Percentiles rank a stretch among this genome's conserved stretches.
phyloP scores from a whole-genome alignment of 2,888 invertebrate species.

The Lasius platythorax region DNA sequence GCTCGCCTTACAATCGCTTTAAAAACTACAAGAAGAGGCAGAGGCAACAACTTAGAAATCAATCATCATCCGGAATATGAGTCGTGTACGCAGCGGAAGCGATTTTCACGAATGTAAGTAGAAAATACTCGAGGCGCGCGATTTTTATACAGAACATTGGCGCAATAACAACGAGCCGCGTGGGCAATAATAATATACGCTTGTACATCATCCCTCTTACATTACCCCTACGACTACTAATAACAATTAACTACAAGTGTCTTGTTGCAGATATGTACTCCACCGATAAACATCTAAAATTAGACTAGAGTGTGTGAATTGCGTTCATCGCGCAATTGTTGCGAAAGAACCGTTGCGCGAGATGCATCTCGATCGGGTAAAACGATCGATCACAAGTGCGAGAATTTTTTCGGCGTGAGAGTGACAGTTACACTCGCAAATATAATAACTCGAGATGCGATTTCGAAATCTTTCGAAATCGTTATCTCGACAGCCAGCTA shows the following conservation, averaged over 20 bases:
- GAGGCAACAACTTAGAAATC: constrained; percentile 13
- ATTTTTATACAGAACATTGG: constrained; percentile 52
- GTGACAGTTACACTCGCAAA: background rate
- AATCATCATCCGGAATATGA: constrained; percentile 43
- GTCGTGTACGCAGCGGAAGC: constrained; percentile 41
- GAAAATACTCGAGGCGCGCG: constrained; percentile 64
- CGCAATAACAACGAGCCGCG: constrained; percentile 62
- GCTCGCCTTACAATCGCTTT: background rate
- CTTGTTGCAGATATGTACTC: constrained; percentile 71
- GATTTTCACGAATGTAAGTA: constrained; percentile 52
- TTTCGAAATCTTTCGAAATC: background rate
- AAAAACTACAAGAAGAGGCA: constrained; percentile 5
- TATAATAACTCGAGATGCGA: background rate
- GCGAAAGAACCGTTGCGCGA: background rate
- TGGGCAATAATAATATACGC: background rate
- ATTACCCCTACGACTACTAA: background rate
- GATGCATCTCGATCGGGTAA: background rate
- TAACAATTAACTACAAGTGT: constrained; percentile 64
- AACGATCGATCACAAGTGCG: background rate
- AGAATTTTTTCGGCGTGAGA: background rate
- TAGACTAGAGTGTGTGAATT: constrained; percentile 32
- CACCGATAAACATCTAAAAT: constrained; percentile 63
- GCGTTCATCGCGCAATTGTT: background rate
- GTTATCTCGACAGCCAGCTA: background rate
- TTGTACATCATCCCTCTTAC: constrained; percentile 40